A percentile compares a stretch with the other conserved stretches of the same genome.
phyloP scores from a whole-genome alignment of 2,113 vertebrate species.

The Laticauda colubrina region DNA sequence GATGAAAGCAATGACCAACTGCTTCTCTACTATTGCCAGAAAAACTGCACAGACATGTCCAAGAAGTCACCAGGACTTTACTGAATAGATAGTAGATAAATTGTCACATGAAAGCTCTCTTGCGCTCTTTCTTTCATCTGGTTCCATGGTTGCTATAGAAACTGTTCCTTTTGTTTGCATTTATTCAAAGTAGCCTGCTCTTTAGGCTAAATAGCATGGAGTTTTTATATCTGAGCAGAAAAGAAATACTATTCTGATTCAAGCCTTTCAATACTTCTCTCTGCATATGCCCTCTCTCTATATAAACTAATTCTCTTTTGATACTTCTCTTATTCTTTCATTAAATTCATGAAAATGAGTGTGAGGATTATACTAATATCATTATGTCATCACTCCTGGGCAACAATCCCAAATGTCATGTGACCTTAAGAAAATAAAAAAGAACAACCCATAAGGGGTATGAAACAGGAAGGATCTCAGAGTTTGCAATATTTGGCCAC shows the following conservation, averaged over 20 bases:
- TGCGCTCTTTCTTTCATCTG: constrained; percentile 15
- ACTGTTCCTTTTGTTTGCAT: constrained; percentile 68
- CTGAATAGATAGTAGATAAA: not conserved
- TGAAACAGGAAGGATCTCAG: not conserved
- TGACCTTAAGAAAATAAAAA: not conserved
- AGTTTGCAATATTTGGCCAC: not conserved
- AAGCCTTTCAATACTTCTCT: not conserved
- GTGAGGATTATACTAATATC: not conserved
- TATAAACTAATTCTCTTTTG: not conserved
- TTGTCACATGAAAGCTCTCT: not conserved
- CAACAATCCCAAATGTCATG: not conserved
- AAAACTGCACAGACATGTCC: not conserved
- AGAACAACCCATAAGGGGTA: not conserved
- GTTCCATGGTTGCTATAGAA: constrained; percentile 66
- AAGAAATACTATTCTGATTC: not conserved
- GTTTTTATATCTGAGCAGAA: not conserved
- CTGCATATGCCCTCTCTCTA: not conserved
- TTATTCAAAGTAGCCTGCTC: constrained; percentile 55
- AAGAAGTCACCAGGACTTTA: not conserved
- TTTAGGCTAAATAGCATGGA: not conserved
- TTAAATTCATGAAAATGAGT: not conserved
- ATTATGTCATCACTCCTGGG: not conserved
- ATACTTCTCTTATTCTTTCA: not conserved
- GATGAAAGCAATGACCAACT: not conserved
- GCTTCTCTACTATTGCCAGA: not conserved